Base-by-base conservation (phyloP, 2,888 invertebrate genomes). In the Daptonema setosum region DNA sequence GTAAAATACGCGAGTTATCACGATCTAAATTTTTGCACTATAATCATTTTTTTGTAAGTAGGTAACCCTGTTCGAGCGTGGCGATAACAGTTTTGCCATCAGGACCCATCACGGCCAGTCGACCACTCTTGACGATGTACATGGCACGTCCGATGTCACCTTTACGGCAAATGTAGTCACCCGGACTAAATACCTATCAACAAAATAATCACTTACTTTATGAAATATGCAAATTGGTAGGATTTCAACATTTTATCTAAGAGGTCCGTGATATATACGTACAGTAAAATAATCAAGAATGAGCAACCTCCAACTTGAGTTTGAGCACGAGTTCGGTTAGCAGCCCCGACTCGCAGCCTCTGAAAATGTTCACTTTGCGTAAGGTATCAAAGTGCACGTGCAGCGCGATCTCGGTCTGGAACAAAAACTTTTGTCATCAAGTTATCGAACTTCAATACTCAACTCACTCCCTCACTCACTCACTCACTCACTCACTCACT, bases 121-220 rank as follows among this genome's bases (percentile, higher is more conserved):
- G 79, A 2, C 90, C 90, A 55, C 86, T 75, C 73, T 90, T 90
- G 1, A 90, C 87, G 60, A 90, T 90, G 70, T 90, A 90, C 88
- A 90, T 87, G 73, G 90, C 90, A 72, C 87, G 85, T 28, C 90
- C 90, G 1, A 90, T 87, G 69, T 90, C 90, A 0, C 90, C 90
- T 71, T 90, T 90, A 25, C 87, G 79, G 68, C 90, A 90, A 61
- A 90, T 87, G 69, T 85, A 90, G 72, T 90, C 90, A 0, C 87
- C 54, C 3, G 54, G 54, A 24, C 45, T 45, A 71, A 87, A 90
- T 20, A 88, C 84, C 78, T 83, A 75, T 17, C 47, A 58, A 1
- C 28, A 30, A 30, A 25, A 43, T 14, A 26, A 17, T 20, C 3
- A 47, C 47, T 14, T 41, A 41, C 8, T 20, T 2, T 41, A n/a